Base-by-base conservation (phyloP, 1,140 invertebrate genomes). In the Anoplophora glabripennis region DNA sequence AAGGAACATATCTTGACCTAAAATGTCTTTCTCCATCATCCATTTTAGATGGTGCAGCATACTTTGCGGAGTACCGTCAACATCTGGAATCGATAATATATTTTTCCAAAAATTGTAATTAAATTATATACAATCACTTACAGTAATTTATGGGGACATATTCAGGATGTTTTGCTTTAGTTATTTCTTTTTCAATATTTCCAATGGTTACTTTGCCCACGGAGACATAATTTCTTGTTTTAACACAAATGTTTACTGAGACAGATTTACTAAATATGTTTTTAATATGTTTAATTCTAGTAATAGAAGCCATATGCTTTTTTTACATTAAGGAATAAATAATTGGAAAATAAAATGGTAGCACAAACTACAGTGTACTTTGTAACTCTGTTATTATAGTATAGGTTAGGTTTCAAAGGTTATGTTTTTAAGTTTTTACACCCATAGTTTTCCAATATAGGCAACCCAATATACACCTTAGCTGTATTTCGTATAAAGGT, bases 1-100 rank as follows among this genome's bases (percentile, higher is more conserved):
- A 11, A 99, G 77, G 76, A 98, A 99, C 74, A 98, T 92, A 76
- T 99, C 96, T 78, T 99, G 96, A 1, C 89, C 88, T 1, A 99
- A 77, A 15, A 85, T 71, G 78, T 98, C 93, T 74, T 97, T 96
- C 73, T 96, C 93, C 75, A 96, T 84, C 85, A 96, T 95, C 94
- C 94, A 96, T 84, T 88, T 81, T 65, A 96, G 78, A 75, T 95
- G 89, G 45, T 85, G 82, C 4, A 95, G 75, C n/a, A 84, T 84
- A 44, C 86, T 86, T 78, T 95, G 92, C 52, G 85, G 70, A 21
- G 74, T 28, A 44, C 74, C 71, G 67, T 63, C 65, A 60, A 61
- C 53, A 69, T 70, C 72, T 72, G 49, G 54, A 66, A 59, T 7
- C 48, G 47, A 42, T 41, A 35, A 58, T 37, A 4, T 18, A 14